Evolutionary conservation across 2,113 vertebrate genomes (phyloP).

Genomic region (Stegastes partitus): DNA sequence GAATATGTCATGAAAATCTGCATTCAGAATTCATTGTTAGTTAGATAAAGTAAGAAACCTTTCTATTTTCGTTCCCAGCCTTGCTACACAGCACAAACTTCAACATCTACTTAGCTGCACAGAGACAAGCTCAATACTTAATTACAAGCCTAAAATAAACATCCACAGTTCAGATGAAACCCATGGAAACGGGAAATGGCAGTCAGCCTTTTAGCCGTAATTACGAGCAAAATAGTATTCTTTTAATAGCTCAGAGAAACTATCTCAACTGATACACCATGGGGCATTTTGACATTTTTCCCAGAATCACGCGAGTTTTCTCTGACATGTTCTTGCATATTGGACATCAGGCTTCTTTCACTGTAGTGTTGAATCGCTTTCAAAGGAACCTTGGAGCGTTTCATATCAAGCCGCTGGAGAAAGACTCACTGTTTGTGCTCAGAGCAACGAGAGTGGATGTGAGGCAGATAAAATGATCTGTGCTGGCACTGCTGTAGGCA

Average conservation of each 20-base stretch:
- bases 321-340: background rate
- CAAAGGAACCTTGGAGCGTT: background rate
- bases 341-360: background rate
- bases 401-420: background rate
- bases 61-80: background rate
- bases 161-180: background rate
- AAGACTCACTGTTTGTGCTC: conserved; percentile 1
- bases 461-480: conserved; percentile 1
- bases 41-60: background rate
- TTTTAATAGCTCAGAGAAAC: background rate
- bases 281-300: conserved; percentile 8
- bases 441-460: background rate
- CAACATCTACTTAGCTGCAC: background rate
- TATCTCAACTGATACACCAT: background rate
- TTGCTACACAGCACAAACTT: background rate
- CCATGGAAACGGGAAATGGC: conserved; percentile 1
- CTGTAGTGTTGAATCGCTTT: conserved; percentile 25
- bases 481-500: conserved; percentile 4
- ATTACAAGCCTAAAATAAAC: background rate
- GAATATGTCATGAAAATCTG: background rate
- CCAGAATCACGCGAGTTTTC: background rate
- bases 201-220: conserved; percentile 8
- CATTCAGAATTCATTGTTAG: background rate
- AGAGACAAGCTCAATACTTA: background rate
- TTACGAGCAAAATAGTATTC: background rate